Evolutionary conservation across 2,888 invertebrate genomes (phyloP).

Genomic region (Megamerina dolium): DNA sequence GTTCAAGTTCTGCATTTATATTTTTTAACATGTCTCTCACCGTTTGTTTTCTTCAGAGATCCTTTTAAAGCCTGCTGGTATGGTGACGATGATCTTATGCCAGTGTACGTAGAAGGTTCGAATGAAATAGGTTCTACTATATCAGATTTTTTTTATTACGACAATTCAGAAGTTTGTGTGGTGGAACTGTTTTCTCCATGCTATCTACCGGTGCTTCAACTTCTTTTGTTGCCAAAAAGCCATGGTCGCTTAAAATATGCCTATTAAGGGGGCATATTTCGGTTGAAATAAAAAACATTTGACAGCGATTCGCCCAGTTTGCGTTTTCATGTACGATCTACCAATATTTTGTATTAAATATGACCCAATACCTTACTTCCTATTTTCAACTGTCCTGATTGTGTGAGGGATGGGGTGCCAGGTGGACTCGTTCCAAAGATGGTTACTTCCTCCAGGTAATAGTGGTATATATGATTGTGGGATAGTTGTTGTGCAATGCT

Average conservation of each 20-base stretch:
- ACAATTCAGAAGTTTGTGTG: background rate
- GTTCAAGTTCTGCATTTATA: too few species aligned
- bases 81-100: slow-evolving; percentile 11
- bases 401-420: too few species aligned
- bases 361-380: slow-evolving; percentile 11
- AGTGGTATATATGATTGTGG: too few species aligned
- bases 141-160: slow-evolving; percentile 6
- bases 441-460: too few species aligned
- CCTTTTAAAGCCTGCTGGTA: slow-evolving; percentile 14
- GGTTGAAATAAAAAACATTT: slow-evolving; percentile 13
- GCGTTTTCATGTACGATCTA: slow-evolving; percentile 8
- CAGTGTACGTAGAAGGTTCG: slow-evolving; percentile 12
- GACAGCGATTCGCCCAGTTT: slow-evolving; percentile 12
- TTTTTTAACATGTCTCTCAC: background rate
- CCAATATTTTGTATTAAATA: slow-evolving; percentile 10
- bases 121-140: slow-evolving; percentile 6
- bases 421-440: too few species aligned
- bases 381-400: slow-evolving; percentile 14
- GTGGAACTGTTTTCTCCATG: slow-evolving; percentile 1
- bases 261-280: slow-evolving; percentile 11
- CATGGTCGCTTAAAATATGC: too few species aligned
- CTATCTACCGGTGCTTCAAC: slow-evolving; percentile 8
- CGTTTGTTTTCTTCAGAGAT: too few species aligned
- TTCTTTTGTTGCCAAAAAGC: slow-evolving; percentile 9
- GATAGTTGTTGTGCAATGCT: too few species aligned